phyloP scores from a whole-genome alignment of 2,113 vertebrate species.

The Odobenus rosmarus region DNA sequence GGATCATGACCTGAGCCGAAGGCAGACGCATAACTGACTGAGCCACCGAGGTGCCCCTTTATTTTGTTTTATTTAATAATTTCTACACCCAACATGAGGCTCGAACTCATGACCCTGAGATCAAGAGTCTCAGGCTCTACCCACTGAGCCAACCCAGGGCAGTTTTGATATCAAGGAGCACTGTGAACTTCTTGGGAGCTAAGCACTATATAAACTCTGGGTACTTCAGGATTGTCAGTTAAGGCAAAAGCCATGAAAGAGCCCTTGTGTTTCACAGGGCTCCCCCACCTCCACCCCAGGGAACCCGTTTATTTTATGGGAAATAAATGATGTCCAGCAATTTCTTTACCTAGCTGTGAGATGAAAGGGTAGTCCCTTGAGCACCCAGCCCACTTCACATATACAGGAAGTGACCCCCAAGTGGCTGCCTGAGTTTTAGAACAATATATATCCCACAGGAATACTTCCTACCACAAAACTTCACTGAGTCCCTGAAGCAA shows the following conservation, averaged over 20 bases:
- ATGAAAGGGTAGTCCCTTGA: constrained; percentile 19
- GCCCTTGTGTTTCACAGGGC: constrained; percentile 28
- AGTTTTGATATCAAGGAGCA: constrained; percentile 20
- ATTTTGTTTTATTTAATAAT: not conserved
- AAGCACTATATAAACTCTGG: constrained; percentile 23
- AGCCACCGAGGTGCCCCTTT: not conserved
- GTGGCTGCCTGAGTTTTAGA: constrained; percentile 45
- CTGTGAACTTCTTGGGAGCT: constrained; percentile 23
- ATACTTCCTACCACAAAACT: constrained; percentile 52
- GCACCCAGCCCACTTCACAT: not conserved
- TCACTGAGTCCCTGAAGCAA: constrained; percentile 16
- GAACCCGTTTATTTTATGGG: constrained; percentile 55
- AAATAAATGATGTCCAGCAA: constrained; percentile 50
- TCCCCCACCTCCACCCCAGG: not conserved
- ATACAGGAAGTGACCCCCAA: constrained; percentile 53
- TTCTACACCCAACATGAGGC: not conserved
- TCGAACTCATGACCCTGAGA: not conserved
- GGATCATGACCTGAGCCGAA: too few relatives aligned
- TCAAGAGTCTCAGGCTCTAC: not conserved
- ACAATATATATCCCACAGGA: constrained; percentile 64
- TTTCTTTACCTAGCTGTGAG: constrained; percentile 49
- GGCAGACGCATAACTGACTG: too few relatives aligned
- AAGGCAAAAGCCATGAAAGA: constrained; percentile 27
- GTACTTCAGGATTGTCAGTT: not conserved
- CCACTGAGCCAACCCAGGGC: not conserved